Conservation (phyloP, 2,797 vertebrate genomes). For the Lemur catta region DNA sequence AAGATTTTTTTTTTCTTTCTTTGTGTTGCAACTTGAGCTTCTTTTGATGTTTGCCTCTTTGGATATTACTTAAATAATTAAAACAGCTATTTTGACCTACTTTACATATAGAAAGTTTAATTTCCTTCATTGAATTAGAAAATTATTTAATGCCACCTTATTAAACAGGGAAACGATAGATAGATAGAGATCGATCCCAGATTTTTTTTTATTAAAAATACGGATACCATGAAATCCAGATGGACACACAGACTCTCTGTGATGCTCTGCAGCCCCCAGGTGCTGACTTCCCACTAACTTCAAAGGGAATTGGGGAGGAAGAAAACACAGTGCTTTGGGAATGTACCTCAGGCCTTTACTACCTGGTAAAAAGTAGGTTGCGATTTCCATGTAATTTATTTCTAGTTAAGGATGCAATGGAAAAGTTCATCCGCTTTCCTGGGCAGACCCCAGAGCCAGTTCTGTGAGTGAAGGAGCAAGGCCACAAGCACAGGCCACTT, state of each 20-base stretch:
- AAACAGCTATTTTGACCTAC: conserved; percentile 52
- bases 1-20: conserved; percentile 48
- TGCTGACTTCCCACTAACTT: conserved; percentile 53
- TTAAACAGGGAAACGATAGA: neutral
- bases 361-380: conserved; percentile 48
- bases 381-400: neutral
- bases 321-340: neutral
- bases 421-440: neutral
- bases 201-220: conserved; percentile 36
- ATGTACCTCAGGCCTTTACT: conserved; percentile 48
- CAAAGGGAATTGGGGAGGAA: conserved; percentile 65
- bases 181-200: neutral
- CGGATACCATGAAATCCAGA: neutral
- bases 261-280: conserved; percentile 38
- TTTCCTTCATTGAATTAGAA: conserved; percentile 44
- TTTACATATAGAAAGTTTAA: conserved; percentile 65
- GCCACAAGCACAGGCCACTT: neutral
- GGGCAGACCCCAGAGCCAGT: neutral
- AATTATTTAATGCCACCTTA: neutral
- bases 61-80: conserved; percentile 72
- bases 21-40: conserved; percentile 64
- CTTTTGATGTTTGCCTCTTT: conserved; percentile 72
- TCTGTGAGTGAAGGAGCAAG: neutral
- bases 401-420: neutral
- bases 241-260: neutral